Conservation (phyloP, 2,797 vertebrate genomes). For the Sus cebifrons region DNA sequence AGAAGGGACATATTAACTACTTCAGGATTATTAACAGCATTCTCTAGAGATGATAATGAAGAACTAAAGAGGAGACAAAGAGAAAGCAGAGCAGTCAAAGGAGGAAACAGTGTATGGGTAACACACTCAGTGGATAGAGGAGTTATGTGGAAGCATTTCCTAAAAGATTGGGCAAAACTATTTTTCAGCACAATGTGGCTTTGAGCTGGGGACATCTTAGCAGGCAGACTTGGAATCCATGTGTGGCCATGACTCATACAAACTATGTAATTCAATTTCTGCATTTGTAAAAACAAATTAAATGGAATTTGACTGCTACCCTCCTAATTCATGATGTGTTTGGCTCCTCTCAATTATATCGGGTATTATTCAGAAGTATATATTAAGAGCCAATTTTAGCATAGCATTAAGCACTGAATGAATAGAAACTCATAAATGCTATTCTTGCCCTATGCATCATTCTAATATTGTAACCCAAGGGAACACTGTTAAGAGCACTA, state of each 20-base stretch:
- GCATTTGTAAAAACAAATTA: constrained; percentile 54
- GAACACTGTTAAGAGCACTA: background rate
- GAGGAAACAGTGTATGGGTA: background rate
- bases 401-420: constrained; percentile 4
- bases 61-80: background rate
- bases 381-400: background rate
- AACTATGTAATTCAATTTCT: constrained; percentile 43
- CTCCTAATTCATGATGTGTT: background rate
- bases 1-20: background rate
- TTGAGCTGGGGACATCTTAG: constrained; percentile 35
- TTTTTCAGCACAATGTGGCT: constrained; percentile 33
- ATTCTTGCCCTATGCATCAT: background rate
- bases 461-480: background rate
- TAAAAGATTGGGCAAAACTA: background rate
- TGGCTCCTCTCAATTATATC: background rate
- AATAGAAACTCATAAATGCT: background rate
- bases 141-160: background rate
- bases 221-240: constrained; percentile 17
- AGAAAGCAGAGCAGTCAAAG: background rate
- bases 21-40: constrained; percentile 1
- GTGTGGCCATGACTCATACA: background rate
- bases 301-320: constrained; percentile 25
- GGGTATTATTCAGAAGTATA: background rate
- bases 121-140: background rate
- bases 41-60: background rate